phyloP scores from a whole-genome alignment of 2,888 invertebrate genomes.

The Cerastoderma edule region DNA sequence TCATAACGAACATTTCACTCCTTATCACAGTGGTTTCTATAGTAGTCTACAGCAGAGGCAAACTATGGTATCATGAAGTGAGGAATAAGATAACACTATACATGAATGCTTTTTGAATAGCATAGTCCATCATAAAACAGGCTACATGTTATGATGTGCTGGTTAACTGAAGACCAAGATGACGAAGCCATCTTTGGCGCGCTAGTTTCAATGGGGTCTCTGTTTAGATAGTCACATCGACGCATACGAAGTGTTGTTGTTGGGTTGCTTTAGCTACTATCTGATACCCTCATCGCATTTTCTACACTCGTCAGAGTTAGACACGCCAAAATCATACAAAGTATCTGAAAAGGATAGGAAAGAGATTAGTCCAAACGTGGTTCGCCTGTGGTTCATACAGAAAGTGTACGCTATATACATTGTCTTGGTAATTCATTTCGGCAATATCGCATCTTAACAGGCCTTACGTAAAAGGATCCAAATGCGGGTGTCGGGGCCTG shows the following conservation, averaged over 20 bases:
- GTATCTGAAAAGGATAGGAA: conserved; percentile 30
- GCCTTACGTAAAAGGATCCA: too few species aligned
- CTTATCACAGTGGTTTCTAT: neutral
- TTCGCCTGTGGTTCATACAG: too few species aligned
- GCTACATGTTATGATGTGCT: too few species aligned
- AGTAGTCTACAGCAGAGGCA: neutral
- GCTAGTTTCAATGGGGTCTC: neutral
- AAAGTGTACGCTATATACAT: too few species aligned
- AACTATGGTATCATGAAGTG: neutral
- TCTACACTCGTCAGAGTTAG: conserved; percentile 34
- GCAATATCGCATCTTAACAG: too few species aligned
- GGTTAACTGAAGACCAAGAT: too few species aligned
- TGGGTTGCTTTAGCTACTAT: too few species aligned
- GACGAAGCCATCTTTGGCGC: neutral
- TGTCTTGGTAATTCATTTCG: too few species aligned
- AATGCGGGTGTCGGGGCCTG: too few species aligned
- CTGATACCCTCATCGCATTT: conserved; percentile 45
- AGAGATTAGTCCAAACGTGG: too few species aligned
- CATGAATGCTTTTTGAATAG: neutral
- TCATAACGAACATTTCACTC: neutral
- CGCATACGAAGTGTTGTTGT: too few species aligned
- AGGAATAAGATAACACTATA: neutral
- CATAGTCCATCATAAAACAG: too few species aligned
- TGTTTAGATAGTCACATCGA: neutral
- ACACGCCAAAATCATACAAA: conserved; percentile 41